Evolutionary conservation across 2,113 vertebrate species (phyloP).

Genomic region (Irena cyanogastra): DNA sequence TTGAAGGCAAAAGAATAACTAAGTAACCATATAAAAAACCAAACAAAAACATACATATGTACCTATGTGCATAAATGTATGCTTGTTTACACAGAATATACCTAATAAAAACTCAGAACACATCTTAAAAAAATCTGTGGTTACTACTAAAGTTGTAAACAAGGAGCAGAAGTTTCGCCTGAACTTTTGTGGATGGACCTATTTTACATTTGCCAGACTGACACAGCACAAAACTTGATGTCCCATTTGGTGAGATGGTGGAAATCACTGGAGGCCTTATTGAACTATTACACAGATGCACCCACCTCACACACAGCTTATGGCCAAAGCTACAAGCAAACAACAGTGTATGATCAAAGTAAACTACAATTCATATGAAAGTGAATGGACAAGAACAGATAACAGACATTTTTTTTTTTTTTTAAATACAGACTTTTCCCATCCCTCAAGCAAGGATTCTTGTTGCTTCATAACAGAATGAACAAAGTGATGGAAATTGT

Average conservation of each 20-base stretch:
- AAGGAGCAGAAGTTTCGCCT: not conserved
- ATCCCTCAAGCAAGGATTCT: not conserved
- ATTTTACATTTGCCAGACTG: not conserved
- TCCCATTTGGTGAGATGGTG: not conserved
- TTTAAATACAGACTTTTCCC: not conserved
- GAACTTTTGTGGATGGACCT: not conserved
- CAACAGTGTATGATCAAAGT: not conserved
- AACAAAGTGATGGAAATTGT: not conserved
- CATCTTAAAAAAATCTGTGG: not conserved
- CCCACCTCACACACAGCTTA: not conserved
- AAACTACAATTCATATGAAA: not conserved
- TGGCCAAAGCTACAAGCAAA: not conserved
- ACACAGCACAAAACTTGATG: not conserved
- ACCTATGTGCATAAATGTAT: not conserved
- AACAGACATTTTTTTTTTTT: not conserved
- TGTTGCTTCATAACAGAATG: not conserved
- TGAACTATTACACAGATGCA: not conserved
- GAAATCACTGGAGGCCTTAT: not conserved
- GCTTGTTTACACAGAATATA: not conserved
- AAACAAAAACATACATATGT: not conserved
- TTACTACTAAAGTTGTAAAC: not conserved
- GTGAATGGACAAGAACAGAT: not conserved
- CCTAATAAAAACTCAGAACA: not conserved
- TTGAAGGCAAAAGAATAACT: not conserved
- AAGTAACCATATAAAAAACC: not conserved